Conservation (phyloP, 2,888 invertebrate genomes). For the Augochlorella aurata region DNA sequence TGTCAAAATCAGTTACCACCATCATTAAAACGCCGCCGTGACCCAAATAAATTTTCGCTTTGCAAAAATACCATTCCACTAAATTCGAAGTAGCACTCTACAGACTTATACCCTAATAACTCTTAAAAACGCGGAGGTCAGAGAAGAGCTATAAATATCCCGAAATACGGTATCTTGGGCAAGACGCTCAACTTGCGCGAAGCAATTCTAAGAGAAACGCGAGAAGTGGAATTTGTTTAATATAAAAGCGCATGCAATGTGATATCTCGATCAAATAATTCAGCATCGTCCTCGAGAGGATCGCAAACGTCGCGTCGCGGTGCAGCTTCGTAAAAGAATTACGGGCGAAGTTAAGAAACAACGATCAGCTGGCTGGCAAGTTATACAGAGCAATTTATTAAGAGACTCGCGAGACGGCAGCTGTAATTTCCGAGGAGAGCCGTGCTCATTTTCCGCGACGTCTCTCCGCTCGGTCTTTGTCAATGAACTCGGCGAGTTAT, state of each 20-base stretch:
- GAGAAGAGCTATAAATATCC: too few relatives aligned
- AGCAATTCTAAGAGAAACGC: too few relatives aligned
- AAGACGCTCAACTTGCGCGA: too few relatives aligned
- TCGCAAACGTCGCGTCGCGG: neutral
- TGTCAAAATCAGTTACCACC: too few relatives aligned
- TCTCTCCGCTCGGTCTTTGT: constrained; percentile 2
- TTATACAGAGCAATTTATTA: constrained; percentile 5
- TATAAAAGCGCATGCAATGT: neutral
- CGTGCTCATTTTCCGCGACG: constrained; percentile 17
- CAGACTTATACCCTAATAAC: too few relatives aligned
- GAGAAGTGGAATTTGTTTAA: neutral
- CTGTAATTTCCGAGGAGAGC: neutral
- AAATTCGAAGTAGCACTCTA: too few relatives aligned
- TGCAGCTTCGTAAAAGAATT: neutral
- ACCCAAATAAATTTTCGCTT: too few relatives aligned
- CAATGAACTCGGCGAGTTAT: constrained; percentile 33
- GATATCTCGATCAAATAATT: neutral
- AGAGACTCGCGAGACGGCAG: neutral
- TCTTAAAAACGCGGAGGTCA: too few relatives aligned
- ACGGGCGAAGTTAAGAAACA: constrained; percentile 1
- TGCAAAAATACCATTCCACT: too few relatives aligned
- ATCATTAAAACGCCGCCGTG: too few relatives aligned
- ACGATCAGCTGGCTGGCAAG: neutral
- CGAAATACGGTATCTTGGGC: too few relatives aligned
- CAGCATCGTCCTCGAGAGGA: neutral